A percentile compares a stretch with the other conserved stretches of the same genome.
Evolutionary conservation across 2,113 vertebrate species (phyloP).

Genomic region (Agapornis roseicollis): DNA sequence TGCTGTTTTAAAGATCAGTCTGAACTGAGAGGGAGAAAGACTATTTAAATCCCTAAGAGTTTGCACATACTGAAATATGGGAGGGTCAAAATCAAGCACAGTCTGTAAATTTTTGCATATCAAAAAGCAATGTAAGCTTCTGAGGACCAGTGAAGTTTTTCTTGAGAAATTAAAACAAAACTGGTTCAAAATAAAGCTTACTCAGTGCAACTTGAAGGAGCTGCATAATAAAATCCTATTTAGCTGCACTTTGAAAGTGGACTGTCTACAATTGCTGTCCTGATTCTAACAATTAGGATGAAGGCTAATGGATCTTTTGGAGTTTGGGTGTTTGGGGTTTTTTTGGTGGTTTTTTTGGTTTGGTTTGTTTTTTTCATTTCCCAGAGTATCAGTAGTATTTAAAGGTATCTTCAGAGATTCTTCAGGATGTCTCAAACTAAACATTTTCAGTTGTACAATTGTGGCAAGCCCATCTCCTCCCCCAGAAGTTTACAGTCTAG

Average conservation of each 20-base stretch:
- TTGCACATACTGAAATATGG: conserved; percentile 61
- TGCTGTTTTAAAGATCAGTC: conserved; percentile 54
- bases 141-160: conserved; percentile 25
- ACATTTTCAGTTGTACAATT: conserved; percentile 34
- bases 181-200: conserved; percentile 36
- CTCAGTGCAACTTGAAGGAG: conserved; percentile 47
- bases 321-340: not conserved
- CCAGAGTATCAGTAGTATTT: conserved; percentile 16
- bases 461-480: conserved; percentile 10
- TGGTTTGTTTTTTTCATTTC: not conserved
- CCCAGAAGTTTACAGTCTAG: conserved; percentile 57
- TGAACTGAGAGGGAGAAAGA: conserved; percentile 47
- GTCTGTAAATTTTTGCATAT: conserved; percentile 68
- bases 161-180: conserved; percentile 30
- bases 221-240: conserved; percentile 23
- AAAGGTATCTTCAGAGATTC: conserved; percentile 19
- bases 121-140: conserved; percentile 52
- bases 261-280: conserved; percentile 41
- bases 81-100: conserved; percentile 69
- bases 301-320: not conserved
- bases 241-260: conserved; percentile 42
- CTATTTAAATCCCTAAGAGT: conserved; percentile 46
- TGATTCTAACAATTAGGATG: conserved; percentile 26
- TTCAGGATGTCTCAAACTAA: conserved; percentile 51
- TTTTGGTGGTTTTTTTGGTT: not conserved